These are phyloP conservation scores for Actinemys pallida DNA, from an alignment of 2,113 vertebrate genomes.

Conservation along the genomic window DNA sequence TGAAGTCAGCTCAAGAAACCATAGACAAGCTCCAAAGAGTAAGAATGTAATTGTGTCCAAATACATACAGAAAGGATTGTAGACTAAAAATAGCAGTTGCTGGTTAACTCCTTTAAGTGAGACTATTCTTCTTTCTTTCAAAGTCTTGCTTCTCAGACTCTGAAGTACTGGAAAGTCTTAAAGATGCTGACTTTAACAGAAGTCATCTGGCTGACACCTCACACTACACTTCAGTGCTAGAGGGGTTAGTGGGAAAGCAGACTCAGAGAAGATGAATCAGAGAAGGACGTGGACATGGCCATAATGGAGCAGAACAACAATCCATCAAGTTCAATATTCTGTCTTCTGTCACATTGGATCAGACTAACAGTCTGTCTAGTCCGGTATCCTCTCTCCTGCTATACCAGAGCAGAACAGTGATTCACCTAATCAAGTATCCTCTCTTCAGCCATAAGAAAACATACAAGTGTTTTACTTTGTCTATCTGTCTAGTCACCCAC, in stretches of 20 bases:
- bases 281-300: neutral
- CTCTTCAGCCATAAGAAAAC: neutral
- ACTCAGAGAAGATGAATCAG: neutral
- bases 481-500: neutral
- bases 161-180: neutral
- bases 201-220: neutral
- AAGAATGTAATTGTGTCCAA: neutral
- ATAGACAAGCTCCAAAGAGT: neutral
- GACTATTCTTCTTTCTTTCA: neutral
- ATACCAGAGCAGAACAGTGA: neutral
- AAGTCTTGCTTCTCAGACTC: neutral
- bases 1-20: neutral
- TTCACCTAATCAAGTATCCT: neutral
- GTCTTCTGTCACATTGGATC: constrained; percentile 5
- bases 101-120: neutral
- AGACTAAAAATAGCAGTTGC: neutral
- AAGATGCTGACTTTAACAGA: neutral
- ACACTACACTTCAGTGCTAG: neutral
- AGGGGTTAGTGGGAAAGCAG: constrained; percentile 9
- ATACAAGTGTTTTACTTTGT: neutral
- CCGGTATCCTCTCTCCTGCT: neutral
- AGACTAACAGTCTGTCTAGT: neutral
- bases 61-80: neutral
- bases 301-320: neutral
- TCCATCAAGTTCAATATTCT: neutral